Conservation (phyloP, 2,888 invertebrate genomes). For the Cerceris rybyensis region DNA sequence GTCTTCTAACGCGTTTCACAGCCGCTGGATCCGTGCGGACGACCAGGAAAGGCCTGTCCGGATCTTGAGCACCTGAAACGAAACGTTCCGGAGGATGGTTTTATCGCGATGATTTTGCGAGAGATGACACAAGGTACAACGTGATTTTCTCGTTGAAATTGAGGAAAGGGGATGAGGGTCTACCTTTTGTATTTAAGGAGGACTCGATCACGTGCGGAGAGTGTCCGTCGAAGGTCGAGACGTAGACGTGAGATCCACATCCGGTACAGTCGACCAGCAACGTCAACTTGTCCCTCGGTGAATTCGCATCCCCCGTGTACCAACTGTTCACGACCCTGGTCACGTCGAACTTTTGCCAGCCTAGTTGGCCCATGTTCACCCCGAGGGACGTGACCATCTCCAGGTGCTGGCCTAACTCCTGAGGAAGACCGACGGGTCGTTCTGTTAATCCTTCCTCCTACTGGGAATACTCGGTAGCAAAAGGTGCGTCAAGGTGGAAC, state of each 20-base stretch:
- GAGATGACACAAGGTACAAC: neutral
- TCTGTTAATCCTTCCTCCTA: neutral
- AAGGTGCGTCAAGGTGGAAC: neutral
- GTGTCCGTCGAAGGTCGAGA: conserved; percentile 82
- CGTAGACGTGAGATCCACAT: conserved; percentile 88
- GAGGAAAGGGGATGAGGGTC: neutral
- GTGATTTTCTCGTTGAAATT: neutral
- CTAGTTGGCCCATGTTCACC: conserved; percentile 86
- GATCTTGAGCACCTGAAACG: conserved; percentile 82
- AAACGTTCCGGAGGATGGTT: neutral
- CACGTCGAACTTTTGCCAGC: conserved; percentile 94
- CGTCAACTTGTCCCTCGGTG: conserved; percentile 85
- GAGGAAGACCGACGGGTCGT: conserved; percentile 23
- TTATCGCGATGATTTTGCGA: neutral
- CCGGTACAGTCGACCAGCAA: conserved; percentile 93
- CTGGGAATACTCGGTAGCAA: neutral
- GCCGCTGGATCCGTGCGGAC: conserved; percentile 89
- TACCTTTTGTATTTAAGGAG: conserved; percentile 78
- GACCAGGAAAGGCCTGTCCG: conserved; percentile 92
- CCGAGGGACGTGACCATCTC: conserved; percentile 79
- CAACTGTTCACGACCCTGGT: conserved; percentile 90
- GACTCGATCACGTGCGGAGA: conserved; percentile 79
- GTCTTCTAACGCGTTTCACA: conserved; percentile 87
- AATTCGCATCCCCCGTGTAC: conserved; percentile 83
- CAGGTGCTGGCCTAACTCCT: conserved; percentile 79